phyloP scores from a whole-genome alignment of 2,113 vertebrate species.

The Chaetops frenatus region DNA sequence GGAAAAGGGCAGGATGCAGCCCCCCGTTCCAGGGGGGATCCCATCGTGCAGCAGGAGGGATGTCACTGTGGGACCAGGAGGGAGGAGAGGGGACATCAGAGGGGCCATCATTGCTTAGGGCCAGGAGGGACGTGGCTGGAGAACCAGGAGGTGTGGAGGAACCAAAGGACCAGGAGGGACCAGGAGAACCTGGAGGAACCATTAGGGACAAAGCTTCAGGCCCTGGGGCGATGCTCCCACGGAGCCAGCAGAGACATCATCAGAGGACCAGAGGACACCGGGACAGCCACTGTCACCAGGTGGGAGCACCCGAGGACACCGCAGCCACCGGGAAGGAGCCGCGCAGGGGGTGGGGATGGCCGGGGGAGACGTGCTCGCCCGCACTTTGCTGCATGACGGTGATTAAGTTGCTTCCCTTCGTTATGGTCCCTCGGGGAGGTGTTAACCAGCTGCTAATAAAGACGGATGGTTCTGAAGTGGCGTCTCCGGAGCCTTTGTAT shows the following conservation, averaged over 20 bases:
- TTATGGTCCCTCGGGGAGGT: slow-evolving; percentile 43
- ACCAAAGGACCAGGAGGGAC: neutral
- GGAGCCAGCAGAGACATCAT: neutral
- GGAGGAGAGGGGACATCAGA: neutral
- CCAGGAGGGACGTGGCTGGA: neutral
- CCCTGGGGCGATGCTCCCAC: neutral
- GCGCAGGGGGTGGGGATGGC: accelerated
- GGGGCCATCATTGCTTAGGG: accelerated
- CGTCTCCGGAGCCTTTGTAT: neutral
- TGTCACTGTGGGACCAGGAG: neutral
- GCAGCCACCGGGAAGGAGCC: neutral
- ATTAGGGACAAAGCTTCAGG: accelerated
- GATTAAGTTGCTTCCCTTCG: slow-evolving; percentile 36
- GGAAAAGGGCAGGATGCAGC: neutral
- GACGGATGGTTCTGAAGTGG: slow-evolving; percentile 2
- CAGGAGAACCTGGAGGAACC: neutral
- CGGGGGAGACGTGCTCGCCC: neutral
- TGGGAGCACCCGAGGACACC: neutral
- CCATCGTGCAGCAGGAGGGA: neutral
- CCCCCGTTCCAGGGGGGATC: neutral
- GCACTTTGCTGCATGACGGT: neutral
- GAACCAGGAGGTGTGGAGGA: neutral
- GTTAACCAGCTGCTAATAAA: slow-evolving; percentile 50
- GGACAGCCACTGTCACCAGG: neutral
- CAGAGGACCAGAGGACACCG: neutral